A percentile compares a stretch with the other conserved stretches of the same genome.
Evolutionary conservation across 1,140 invertebrate genomes (phyloP).

Genomic region (Neodiprion lecontei): DNA sequence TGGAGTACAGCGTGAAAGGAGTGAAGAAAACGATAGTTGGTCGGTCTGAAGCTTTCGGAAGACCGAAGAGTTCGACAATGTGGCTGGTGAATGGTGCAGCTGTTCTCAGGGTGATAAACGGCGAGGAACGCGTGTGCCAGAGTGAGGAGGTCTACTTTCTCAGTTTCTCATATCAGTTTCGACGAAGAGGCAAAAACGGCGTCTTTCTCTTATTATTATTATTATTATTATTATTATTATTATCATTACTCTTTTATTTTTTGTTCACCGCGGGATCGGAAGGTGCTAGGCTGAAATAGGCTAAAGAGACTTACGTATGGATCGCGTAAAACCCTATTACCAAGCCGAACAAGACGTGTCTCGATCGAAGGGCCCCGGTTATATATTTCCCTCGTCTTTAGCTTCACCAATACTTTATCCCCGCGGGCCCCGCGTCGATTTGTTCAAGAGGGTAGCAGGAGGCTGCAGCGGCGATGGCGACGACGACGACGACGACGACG

Average conservation of each 20-base stretch:
- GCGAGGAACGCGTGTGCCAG: background rate
- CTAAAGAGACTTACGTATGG: slow-evolving; percentile 7
- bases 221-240: no score
- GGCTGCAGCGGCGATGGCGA: background rate
- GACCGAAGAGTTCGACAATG: no score
- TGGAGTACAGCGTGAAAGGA: no score
- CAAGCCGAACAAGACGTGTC: background rate
- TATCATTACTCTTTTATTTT: no score
- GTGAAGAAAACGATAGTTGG: no score
- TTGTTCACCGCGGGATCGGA: no score
- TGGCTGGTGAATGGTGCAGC: no score
- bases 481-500: background rate
- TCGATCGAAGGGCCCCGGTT: background rate
- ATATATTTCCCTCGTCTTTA: background rate
- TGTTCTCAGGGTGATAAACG: no score
- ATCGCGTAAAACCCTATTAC: slow-evolving; percentile 7
- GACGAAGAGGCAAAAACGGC: background rate
- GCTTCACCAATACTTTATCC: background rate
- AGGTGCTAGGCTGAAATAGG: background rate
- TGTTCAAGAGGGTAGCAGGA: background rate
- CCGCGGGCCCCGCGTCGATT: background rate
- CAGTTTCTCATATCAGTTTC: background rate
- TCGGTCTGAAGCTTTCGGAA: no score
- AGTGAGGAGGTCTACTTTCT: background rate
- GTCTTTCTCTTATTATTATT: no score